Percentiles rank a stretch among this genome's conserved stretches.
Conservation (phyloP, 2,113 vertebrate genomes). For the Perccottus glenii region DNA sequence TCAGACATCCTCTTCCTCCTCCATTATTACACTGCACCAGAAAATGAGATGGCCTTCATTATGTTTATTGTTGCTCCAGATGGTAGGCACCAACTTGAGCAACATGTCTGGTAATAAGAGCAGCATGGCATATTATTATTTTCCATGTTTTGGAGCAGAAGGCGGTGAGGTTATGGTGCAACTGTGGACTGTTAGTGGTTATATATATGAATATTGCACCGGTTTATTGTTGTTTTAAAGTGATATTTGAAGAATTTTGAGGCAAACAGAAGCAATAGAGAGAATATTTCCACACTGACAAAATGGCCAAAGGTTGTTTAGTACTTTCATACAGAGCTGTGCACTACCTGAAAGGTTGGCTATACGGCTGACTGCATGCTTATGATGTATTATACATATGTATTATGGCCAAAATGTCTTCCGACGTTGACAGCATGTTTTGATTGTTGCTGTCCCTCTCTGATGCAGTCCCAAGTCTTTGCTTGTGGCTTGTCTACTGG, state of each 20-base stretch:
- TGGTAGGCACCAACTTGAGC: slow-evolving; percentile 27
- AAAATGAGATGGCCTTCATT: slow-evolving; percentile 46
- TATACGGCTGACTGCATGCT: too few species aligned
- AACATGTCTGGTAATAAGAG: slow-evolving; percentile 35
- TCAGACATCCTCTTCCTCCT: slow-evolving; percentile 28
- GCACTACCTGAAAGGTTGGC: too few species aligned
- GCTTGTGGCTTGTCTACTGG: too few species aligned
- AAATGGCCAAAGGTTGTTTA: too few species aligned
- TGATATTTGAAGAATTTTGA: neutral
- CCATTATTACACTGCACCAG: slow-evolving; percentile 26
- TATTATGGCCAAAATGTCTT: too few species aligned
- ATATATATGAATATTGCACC: neutral
- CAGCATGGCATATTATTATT: slow-evolving; percentile 31
- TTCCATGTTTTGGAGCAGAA: slow-evolving; percentile 25
- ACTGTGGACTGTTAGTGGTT: neutral
- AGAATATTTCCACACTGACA: too few species aligned
- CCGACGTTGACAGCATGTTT: too few species aligned
- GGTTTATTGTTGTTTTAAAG: neutral
- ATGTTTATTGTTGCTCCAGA: slow-evolving; percentile 51
- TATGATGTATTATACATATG: too few species aligned
- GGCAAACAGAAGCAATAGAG: neutral
- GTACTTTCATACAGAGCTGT: too few species aligned
- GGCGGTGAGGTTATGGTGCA: neutral
- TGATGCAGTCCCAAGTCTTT: too few species aligned
- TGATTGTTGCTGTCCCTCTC: too few species aligned